phyloP scores from a whole-genome alignment of 1,140 invertebrate species.

The Drosophila insularis region DNA sequence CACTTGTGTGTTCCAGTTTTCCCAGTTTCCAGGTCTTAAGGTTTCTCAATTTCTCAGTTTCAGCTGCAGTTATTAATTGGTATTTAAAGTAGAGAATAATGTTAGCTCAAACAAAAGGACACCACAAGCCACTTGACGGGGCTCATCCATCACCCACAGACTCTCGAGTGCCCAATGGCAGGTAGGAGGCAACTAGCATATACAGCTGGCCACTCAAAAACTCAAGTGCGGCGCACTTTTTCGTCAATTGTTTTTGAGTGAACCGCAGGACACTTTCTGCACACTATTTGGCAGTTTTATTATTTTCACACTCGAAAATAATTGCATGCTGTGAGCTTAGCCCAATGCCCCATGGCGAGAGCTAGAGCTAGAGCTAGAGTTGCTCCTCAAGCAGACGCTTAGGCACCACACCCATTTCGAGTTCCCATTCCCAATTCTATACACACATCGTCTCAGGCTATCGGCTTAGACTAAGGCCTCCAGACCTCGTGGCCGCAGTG shows the following conservation, averaged over 20 bases:
- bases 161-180: slow-evolving; percentile 53
- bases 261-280: slow-evolving; percentile 68
- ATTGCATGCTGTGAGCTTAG: slow-evolving; percentile 77
- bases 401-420: slow-evolving; percentile 64
- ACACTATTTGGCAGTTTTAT: slow-evolving; percentile 69
- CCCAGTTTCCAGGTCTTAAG: slow-evolving; percentile 24
- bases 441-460: not conserved
- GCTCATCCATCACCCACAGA: slow-evolving; percentile 73
- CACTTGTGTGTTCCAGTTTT: slow-evolving; percentile 78
- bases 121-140: slow-evolving; percentile 71
- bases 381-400: slow-evolving; percentile 42
- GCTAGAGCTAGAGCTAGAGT: slow-evolving; percentile 10
- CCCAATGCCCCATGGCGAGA: slow-evolving; percentile 28
- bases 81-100: slow-evolving; percentile 80
- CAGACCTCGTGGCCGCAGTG: slow-evolving; percentile 64
- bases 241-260: slow-evolving; percentile 39
- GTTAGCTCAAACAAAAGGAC: slow-evolving; percentile 73
- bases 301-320: slow-evolving; percentile 78
- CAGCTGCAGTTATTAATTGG: slow-evolving; percentile 78
- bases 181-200: slow-evolving; percentile 32
- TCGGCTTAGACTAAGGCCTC: not conserved
- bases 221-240: slow-evolving; percentile 61
- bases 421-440: slow-evolving; percentile 6
- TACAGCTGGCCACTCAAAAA: slow-evolving; percentile 46
- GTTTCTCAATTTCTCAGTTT: slow-evolving; percentile 35